Base-by-base conservation (phyloP, 1,140 invertebrate genomes). In the Trypoxylus dichotomus region DNA sequence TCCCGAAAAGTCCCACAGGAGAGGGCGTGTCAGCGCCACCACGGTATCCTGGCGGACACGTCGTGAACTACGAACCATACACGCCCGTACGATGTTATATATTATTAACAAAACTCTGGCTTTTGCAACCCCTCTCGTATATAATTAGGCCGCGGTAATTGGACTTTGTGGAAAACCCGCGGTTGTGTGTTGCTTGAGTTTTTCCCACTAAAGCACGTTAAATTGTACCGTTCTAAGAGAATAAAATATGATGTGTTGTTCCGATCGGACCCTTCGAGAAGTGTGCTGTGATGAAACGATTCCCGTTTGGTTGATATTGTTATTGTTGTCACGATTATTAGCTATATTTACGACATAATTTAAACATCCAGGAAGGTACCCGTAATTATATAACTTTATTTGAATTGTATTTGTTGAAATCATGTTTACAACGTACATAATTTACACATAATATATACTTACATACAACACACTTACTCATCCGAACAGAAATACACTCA, bases 1-100 rank as follows among this genome's bases (percentile, higher is more conserved):
- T 29, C 24, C 60, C 60, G 19, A 11, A 74, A 37, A 74, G 41
- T 74, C 72, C 32, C 72, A 41, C 72, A 43, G 72, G 72, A 74
- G 72, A 74, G 72, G 72, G 72, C 37, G 72, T 74, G 72, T 37
- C 41, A 74, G 72, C 72, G 72, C 72, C 72, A 37, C 72, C 72
- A 74, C 72, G 41, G 24, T 68, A 74, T 41, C 32, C 72, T 74
- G 32, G 72, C 72, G 72, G 72, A 21, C 72, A 37, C 72, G 15
- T 37, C 41, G 72, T 29, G 72, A 74, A 74, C 72, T 74, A 74
- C 32, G 13, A 27, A 43, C 72, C 24, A 74, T 25, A 74, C 72
- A 74, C 29, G 32, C 32, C 72, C 72, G 32, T 37, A 42, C 72
- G 41, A 37, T 37, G 72, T 43, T 74, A 74, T 74, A 37, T 43